These are phyloP conservation scores for Scaptomyza caliginosa DNA, from an alignment of 2,888 invertebrate species.

Conservation along the genomic window DNA sequence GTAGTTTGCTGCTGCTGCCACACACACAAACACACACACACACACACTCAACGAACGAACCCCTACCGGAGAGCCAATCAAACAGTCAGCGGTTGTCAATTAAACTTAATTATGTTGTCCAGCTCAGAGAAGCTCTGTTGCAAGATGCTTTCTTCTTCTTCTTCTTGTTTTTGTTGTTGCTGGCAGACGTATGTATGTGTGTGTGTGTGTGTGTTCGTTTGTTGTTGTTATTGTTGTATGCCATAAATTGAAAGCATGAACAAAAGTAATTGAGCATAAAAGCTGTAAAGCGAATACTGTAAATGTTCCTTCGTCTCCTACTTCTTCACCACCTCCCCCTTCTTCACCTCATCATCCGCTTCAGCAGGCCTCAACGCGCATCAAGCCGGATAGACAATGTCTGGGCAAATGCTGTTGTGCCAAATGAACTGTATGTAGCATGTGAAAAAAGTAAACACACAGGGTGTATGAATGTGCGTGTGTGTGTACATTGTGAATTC, in stretches of 20 bases:
- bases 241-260: slow-evolving; percentile 56
- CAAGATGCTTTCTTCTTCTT: slow-evolving; percentile 49
- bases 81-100: slow-evolving; percentile 77
- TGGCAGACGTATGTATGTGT: slow-evolving; percentile 12
- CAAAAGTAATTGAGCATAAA: slow-evolving; percentile 69
- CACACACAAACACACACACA: slow-evolving; percentile 5
- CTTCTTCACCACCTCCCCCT: not conserved
- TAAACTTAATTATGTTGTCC: slow-evolving; percentile 77
- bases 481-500: not conserved
- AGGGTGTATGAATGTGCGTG: not conserved
- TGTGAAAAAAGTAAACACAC: not conserved
- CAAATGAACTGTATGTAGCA: slow-evolving; percentile 9
- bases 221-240: slow-evolving; percentile 8
- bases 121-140: slow-evolving; percentile 39
- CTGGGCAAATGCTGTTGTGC: slow-evolving; percentile 4
- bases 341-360: not conserved
- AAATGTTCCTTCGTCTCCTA: slow-evolving; percentile 7
- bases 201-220: slow-evolving; percentile 4
- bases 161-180: slow-evolving; percentile 1
- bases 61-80: slow-evolving; percentile 59
- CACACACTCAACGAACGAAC: slow-evolving; percentile 4
- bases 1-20: slow-evolving; percentile 2
- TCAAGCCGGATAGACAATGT: slow-evolving; percentile 23
- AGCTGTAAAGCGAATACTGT: slow-evolving; percentile 38
- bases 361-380: not conserved